phyloP scores from a whole-genome alignment of 2,888 invertebrate species.

The Cyclophora albipunctata region DNA sequence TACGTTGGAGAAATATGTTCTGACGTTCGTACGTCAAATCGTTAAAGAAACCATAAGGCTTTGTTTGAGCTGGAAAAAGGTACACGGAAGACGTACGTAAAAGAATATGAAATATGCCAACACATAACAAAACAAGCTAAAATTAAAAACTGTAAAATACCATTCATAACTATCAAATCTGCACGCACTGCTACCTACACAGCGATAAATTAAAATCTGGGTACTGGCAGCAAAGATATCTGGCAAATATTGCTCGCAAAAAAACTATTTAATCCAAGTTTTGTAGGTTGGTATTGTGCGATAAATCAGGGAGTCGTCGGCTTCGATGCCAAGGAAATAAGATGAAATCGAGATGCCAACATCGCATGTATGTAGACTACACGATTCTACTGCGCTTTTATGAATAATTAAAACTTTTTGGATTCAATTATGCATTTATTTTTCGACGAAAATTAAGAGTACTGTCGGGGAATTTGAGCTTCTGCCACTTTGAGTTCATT shows the following conservation, averaged over 20 bases:
- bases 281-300: constrained; percentile 61
- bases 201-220: constrained; percentile 28
- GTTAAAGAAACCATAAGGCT: too few relatives aligned
- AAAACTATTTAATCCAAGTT: constrained; percentile 71
- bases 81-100: too few relatives aligned
- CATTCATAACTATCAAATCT: not conserved
- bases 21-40: too few relatives aligned
- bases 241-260: constrained; percentile 45
- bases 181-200: constrained; percentile 20
- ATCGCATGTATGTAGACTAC: constrained; percentile 29
- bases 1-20: too few relatives aligned
- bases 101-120: too few relatives aligned
- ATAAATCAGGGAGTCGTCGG: constrained; percentile 64
- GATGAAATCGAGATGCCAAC: constrained; percentile 71
- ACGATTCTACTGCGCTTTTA: constrained; percentile 6
- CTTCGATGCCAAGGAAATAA: constrained; percentile 72
- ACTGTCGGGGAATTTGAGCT: too few relatives aligned
- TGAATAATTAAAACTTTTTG: constrained; percentile 11
- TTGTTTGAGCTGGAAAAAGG: too few relatives aligned
- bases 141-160: too few relatives aligned
- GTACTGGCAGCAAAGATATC: constrained; percentile 25
- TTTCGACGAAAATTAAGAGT: too few relatives aligned
- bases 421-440: not conserved
- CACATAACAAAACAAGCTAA: too few relatives aligned
- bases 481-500: too few relatives aligned